Percentiles rank a stretch among this genome's conserved stretches.
Conservation (phyloP, 2,113 vertebrate genomes). For the Herpailurus yagouaroundi region DNA sequence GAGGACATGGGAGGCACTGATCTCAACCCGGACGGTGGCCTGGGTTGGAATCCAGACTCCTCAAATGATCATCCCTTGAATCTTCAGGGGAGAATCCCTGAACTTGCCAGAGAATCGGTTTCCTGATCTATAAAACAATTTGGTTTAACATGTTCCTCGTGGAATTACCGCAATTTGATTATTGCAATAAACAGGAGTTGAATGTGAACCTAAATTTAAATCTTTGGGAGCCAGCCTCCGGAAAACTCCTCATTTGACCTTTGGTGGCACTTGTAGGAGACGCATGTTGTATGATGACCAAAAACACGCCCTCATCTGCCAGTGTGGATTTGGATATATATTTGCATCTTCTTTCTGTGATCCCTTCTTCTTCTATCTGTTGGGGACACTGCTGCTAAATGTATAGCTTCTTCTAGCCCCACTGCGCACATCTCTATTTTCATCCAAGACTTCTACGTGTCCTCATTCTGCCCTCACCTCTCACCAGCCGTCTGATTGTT, state of each 20-base stretch:
- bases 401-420: neutral
- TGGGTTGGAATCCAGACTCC: neutral
- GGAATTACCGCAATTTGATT: neutral
- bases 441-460: neutral
- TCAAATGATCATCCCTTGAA: neutral
- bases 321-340: neutral
- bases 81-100: neutral
- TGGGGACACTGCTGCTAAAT: neutral
- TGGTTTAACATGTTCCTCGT: neutral
- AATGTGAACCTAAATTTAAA: conserved; percentile 11
- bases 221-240: neutral
- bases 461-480: neutral
- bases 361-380: neutral
- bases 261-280: neutral
- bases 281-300: no score
- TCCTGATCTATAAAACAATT: neutral
- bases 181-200: neutral
- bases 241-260: neutral
- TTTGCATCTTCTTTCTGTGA: neutral
- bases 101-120: neutral
- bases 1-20: neutral
- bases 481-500: neutral
- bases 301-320: neutral
- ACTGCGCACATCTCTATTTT: neutral
- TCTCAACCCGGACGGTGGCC: neutral